Evolutionary conservation across 2,888 invertebrate genomes (phyloP), one percentile per base, ranked within the genome.

Genomic region (Meteorus colon): DNA sequence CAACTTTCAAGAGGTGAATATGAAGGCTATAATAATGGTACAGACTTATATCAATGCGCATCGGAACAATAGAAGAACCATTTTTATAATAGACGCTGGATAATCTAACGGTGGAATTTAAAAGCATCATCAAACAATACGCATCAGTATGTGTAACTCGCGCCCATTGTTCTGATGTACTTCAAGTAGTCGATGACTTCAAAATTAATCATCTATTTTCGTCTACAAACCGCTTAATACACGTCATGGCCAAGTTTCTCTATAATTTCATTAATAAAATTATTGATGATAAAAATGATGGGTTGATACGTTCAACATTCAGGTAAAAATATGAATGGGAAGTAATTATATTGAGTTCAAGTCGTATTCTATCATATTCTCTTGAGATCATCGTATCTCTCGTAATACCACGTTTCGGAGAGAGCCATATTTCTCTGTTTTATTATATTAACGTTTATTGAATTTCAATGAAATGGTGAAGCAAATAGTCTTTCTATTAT

Each of bases 1-100:
- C 69, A 81, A 78, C 77, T 81, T 86, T 81, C 73, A 83, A 31
- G 77, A 84, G 82, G 87, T 87, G 48, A 45, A 37, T 66, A 14
- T 37, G 16, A 48, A n/a, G n/a, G 4, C 3, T n/a, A 48, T 4
- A n/a, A n/a, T n/a, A n/a, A 5, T 48, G n/a, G 2, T 59, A 70
- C 14, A 3, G 24, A 51, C 27, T 37, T 24, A 2, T 67, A 10
- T 8, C 12, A 24, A 59, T 62, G 41, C 12, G 6, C 41, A 41
- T 6, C 12, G 6, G 2, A 1, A 41, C 8, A 41, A 12, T 41
- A 12, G 0, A 41, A 2, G 41, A 37, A 68, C 2, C 34, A 48
- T 68, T 68, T n/a, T 16, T 5, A 27, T n/a, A 10, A 34, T 51
- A 59, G 68, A 16, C 10, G 14, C 24, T 75, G n/a, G 27, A 51